phyloP scores from a whole-genome alignment of 2,113 vertebrate species.

The Mustelus asterias region DNA sequence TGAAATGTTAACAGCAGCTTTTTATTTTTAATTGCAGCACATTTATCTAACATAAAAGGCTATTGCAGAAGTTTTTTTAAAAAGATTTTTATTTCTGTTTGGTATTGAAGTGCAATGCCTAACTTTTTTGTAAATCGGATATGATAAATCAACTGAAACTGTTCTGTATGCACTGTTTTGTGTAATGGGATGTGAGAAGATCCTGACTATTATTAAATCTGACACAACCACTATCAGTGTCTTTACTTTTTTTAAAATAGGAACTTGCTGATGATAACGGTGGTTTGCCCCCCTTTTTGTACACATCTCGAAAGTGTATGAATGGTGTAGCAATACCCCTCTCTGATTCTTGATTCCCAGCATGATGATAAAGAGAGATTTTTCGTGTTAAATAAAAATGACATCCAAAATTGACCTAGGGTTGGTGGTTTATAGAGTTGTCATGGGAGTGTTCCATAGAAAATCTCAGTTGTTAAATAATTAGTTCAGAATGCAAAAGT shows the following conservation, averaged over 20 bases:
- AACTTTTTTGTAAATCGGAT: background rate
- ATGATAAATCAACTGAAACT: background rate
- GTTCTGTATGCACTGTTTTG: background rate
- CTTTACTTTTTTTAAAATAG: background rate
- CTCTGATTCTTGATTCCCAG: background rate
- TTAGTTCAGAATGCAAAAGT: background rate
- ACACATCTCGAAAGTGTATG: background rate
- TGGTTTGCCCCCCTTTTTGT: background rate
- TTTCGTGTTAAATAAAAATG: background rate
- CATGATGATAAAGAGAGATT: background rate
- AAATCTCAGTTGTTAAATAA: background rate
- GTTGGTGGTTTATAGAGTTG: background rate
- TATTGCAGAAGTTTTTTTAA: background rate
- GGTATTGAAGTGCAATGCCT: background rate
- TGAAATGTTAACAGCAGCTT: background rate
- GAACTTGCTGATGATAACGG: background rate
- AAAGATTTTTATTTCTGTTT: background rate
- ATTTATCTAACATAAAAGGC: background rate
- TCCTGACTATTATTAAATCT: background rate
- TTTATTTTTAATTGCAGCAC: constrained; percentile 4
- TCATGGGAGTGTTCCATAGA: background rate
- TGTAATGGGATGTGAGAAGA: background rate
- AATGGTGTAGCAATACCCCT: background rate
- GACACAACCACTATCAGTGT: background rate
- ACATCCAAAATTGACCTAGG: background rate